A percentile compares a stretch with the other conserved stretches of the same genome.
These are phyloP conservation scores for Brachypteracias leptosomus DNA, from an alignment of 2,113 vertebrate genomes.

Conservation along the genomic window DNA sequence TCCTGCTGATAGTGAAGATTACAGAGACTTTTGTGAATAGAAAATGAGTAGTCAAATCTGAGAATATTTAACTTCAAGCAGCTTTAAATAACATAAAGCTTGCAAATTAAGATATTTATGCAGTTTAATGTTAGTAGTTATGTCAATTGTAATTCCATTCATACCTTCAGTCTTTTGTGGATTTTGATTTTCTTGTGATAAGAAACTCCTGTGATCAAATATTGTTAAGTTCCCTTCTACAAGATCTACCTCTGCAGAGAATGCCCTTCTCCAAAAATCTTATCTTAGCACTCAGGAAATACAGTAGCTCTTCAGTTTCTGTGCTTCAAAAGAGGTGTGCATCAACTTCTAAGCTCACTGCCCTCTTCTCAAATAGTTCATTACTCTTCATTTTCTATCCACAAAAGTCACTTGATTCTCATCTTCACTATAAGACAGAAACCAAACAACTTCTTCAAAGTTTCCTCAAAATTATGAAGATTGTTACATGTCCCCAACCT, in stretches of 20 bases:
- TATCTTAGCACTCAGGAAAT: slow-evolving; percentile 42
- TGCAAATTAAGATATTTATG: background rate
- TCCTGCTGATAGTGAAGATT: slow-evolving; percentile 21
- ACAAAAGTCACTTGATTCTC: slow-evolving; percentile 60
- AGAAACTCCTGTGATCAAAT: background rate
- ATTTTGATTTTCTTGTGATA: background rate
- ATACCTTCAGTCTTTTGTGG: background rate
- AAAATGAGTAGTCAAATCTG: background rate
- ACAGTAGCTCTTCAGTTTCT: slow-evolving; percentile 13
- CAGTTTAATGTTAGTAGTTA: background rate
- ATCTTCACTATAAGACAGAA: slow-evolving; percentile 63
- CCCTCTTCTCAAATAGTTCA: slow-evolving; percentile 43
- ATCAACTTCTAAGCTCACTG: slow-evolving; percentile 37
- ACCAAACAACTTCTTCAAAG: slow-evolving; percentile 57
- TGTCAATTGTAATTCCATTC: background rate
- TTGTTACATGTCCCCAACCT: background rate
- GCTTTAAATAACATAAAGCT: slow-evolving; percentile 35
- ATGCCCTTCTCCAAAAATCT: slow-evolving; percentile 47
- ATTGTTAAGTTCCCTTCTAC: background rate
- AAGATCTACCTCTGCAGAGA: background rate
- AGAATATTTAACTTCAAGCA: slow-evolving; percentile 24
- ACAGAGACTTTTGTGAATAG: background rate
- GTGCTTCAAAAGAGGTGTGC: slow-evolving; percentile 2
- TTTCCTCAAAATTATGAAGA: slow-evolving; percentile 40
- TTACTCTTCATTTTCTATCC: slow-evolving; percentile 50